A percentile compares a stretch with the other conserved stretches of the same genome.
Evolutionary conservation across 30 jellyfish, hydroid and myxozoan species (phyloP).

Genomic region (Catostylus mosaicus): DNA sequence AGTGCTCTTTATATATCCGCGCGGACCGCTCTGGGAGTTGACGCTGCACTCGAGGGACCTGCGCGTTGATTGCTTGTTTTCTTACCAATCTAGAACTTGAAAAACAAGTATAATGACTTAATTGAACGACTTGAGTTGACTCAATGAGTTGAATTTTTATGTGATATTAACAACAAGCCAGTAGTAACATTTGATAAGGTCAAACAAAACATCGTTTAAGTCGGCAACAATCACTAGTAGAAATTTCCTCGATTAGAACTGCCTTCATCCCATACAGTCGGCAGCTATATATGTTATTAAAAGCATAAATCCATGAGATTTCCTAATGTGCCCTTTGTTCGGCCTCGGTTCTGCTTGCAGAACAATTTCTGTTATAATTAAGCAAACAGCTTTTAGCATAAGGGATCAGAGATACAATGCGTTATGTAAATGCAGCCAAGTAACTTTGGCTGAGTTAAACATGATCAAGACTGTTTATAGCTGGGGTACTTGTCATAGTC

Average conservation of each 20-base stretch:
- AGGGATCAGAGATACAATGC: slow-evolving; percentile 25
- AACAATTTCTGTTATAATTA: slow-evolving; percentile 36
- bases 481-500: background rate
- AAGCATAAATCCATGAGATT: slow-evolving; percentile 40
- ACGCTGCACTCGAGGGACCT: slow-evolving; percentile 40
- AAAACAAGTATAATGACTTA: slow-evolving; percentile 27
- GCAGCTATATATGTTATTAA: slow-evolving; percentile 40
- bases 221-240: slow-evolving; percentile 28
- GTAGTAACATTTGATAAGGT: slow-evolving; percentile 5
- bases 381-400: slow-evolving; percentile 56
- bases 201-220: slow-evolving; percentile 27
- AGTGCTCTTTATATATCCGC: slow-evolving; percentile 18
- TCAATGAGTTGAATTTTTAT: slow-evolving; percentile 14
- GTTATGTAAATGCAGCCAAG: slow-evolving; percentile 17
- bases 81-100: slow-evolving; percentile 32
- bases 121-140: background rate
- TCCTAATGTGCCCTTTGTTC: slow-evolving; percentile 61
- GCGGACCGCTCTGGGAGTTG: slow-evolving; percentile 28
- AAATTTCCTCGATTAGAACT: slow-evolving; percentile 7
- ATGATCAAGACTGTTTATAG: background rate
- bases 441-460: background rate
- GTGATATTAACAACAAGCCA: slow-evolving; percentile 28
- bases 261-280: slow-evolving; percentile 45
- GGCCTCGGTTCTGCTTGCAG: slow-evolving; percentile 46
- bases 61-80: slow-evolving; percentile 20